Evolutionary conservation across 2,113 vertebrate species (phyloP).

Genomic region (Gallinago media): DNA sequence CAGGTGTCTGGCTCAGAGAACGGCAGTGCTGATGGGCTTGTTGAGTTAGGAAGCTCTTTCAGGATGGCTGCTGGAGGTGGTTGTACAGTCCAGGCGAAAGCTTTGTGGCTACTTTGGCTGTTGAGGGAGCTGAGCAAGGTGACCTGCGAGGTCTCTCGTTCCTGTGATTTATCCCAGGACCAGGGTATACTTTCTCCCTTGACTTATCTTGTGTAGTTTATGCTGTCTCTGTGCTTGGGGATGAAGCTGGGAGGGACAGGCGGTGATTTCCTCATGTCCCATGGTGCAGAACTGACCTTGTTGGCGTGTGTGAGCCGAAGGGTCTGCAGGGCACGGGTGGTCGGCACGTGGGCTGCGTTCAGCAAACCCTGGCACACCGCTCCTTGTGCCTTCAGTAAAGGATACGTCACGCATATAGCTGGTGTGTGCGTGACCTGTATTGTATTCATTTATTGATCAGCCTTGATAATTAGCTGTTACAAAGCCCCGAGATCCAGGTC

Average conservation of each 20-base stretch:
- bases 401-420: fast-evolving
- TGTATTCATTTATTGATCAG: background rate
- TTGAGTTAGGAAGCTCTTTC: background rate
- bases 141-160: background rate
- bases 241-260: background rate
- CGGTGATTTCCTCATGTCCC: background rate
- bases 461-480: background rate
- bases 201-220: background rate
- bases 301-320: fast-evolving
- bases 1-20: background rate
- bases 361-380: fast-evolving
- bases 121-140: background rate
- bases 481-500: background rate
- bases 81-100: fast-evolving
- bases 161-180: background rate
- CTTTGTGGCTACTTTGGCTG: fast-evolving
- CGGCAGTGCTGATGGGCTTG: background rate
- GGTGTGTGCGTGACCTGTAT: background rate
- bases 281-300: background rate
- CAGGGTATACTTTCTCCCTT: background rate
- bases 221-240: background rate
- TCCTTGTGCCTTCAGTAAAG: background rate
- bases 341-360: fast-evolving
- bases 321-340: background rate
- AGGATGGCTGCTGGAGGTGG: background rate